phyloP scores from a whole-genome alignment of 2,113 vertebrate species.

The Dasypus novemcinctus region DNA sequence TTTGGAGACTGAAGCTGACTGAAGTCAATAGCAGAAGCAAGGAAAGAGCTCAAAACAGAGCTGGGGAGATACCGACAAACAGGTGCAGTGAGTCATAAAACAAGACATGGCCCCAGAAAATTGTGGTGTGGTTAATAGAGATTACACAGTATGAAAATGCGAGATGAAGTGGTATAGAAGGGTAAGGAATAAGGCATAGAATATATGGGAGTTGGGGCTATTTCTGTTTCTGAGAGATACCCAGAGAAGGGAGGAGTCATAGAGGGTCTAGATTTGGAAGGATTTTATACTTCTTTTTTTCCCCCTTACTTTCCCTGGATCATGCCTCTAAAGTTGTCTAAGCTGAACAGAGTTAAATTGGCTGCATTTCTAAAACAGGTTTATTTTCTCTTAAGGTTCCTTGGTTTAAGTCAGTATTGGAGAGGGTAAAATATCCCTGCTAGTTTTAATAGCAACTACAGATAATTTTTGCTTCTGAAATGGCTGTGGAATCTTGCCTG shows the following conservation, averaged over 20 bases:
- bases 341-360: background rate
- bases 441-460: background rate
- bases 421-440: background rate
- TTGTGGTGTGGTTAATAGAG: background rate
- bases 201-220: background rate
- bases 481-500: background rate
- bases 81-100: background rate
- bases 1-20: background rate
- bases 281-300: background rate
- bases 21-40: constrained; percentile 39
- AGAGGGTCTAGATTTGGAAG: background rate
- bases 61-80: background rate
- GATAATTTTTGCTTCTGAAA: background rate
- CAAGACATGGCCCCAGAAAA: background rate
- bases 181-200: background rate
- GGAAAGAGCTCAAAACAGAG: background rate
- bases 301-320: background rate
- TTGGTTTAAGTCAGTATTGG: background rate
- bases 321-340: background rate
- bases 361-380: background rate
- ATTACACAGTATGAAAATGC: no score
- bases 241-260: background rate
- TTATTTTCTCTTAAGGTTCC: background rate
- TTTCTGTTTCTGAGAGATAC: background rate
- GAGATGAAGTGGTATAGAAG: background rate